These are phyloP conservation scores for Diadema setosum DNA, from an alignment of 35 echinoderm and acorn worm genomes.

Conservation along the genomic window DNA sequence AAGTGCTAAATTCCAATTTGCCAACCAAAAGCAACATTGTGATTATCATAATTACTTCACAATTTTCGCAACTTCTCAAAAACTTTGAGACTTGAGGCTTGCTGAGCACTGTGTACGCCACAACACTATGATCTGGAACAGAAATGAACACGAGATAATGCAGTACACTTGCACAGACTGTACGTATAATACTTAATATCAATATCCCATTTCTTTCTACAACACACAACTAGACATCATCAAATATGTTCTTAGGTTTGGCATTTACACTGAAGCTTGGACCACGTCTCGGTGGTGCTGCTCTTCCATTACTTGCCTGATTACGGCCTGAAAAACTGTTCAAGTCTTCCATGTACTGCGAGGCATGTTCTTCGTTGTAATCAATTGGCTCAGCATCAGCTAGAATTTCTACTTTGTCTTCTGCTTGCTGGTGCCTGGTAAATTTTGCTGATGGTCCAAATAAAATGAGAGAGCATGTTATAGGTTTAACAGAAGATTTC, in stretches of 20 bases:
- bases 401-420: slow-evolving; percentile 71
- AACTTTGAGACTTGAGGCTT: too few relatives aligned
- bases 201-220: too few relatives aligned
- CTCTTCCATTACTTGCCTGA: not conserved
- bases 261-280: slow-evolving; percentile 21
- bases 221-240: slow-evolving; percentile 39
- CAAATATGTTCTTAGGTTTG: slow-evolving; percentile 64
- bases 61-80: too few relatives aligned
- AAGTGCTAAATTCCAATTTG: too few relatives aligned
- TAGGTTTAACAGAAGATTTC: not conserved
- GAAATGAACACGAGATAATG: too few relatives aligned
- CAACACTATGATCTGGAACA: too few relatives aligned
- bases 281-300: not conserved
- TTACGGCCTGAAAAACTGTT: slow-evolving; percentile 18
- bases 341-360: slow-evolving; percentile 54
- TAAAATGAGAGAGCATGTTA: not conserved
- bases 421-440: slow-evolving; percentile 40
- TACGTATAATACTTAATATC: too few relatives aligned
- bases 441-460: slow-evolving; percentile 67
- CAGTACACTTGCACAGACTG: too few relatives aligned
- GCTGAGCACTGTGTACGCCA: too few relatives aligned
- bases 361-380: slow-evolving; percentile 70
- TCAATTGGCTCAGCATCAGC: slow-evolving; percentile 75
- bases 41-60: too few relatives aligned
- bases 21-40: too few relatives aligned